These are phyloP conservation scores for Brachionus paranguensis DNA, from an alignment of 1,140 invertebrate species.

Conservation along the genomic window DNA sequence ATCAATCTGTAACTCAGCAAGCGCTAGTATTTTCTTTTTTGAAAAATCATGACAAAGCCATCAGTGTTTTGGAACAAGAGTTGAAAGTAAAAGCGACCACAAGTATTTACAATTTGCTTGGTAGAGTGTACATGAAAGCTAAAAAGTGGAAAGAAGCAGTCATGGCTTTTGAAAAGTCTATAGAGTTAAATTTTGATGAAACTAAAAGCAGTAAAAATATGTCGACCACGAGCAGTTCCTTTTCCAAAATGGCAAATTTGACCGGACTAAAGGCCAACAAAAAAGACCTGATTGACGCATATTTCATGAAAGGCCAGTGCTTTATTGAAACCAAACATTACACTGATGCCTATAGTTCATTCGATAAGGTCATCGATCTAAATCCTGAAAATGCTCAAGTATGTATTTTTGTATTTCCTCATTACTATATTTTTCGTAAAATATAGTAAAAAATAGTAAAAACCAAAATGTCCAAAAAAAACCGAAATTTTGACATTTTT, in stretches of 20 bases:
- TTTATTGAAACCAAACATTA: conserved; percentile 49
- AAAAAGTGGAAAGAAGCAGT: conserved; percentile 51
- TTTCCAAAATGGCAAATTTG: conserved; percentile 41
- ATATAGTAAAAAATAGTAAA: too few relatives aligned
- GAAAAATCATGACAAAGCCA: conserved; percentile 54
- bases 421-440: too few relatives aligned
- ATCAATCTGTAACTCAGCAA: conserved; percentile 50
- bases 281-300: conserved; percentile 47
- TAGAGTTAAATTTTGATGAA: conserved; percentile 34
- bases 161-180: conserved; percentile 48
- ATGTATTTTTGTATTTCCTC: conserved; percentile 42
- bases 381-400: conserved; percentile 49
- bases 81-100: conserved; percentile 46
- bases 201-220: conserved; percentile 2
- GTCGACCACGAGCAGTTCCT: not conserved
- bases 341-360: conserved; percentile 47
- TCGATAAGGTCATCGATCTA: conserved; percentile 51
- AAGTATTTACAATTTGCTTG: conserved; percentile 50
- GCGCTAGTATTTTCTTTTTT: conserved; percentile 55
- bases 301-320: conserved; percentile 53
- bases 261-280: conserved; percentile 40
- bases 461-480: too few relatives aligned
- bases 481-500: too few relatives aligned
- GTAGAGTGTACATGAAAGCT: conserved; percentile 55
- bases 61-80: conserved; percentile 48